Evolutionary conservation across 2,797 vertebrate species (phyloP).

Genomic region (Catostomus latipinnis): DNA sequence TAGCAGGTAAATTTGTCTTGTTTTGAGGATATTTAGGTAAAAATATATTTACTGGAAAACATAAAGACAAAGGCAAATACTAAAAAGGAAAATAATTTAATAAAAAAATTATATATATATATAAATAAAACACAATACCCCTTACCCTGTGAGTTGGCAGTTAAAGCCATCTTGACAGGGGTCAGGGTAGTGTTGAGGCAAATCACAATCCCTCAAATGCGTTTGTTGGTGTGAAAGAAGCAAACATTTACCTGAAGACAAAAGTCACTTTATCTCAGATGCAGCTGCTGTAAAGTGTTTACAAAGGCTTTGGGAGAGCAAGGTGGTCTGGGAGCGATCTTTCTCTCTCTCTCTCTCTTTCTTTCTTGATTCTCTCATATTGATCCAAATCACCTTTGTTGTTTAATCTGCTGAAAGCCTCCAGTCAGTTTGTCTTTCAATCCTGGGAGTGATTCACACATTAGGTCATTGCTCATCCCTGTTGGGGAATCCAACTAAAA

Average conservation of each 20-base stretch:
- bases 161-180: constrained; percentile 46
- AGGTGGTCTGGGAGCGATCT: constrained; percentile 32
- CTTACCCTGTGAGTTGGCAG: constrained; percentile 18
- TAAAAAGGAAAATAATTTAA: too few relatives aligned
- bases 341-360: constrained; percentile 10
- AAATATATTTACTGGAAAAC: too few relatives aligned
- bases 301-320: constrained; percentile 50
- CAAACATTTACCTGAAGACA: constrained; percentile 61
- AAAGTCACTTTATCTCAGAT: constrained; percentile 49
- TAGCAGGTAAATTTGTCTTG: too few relatives aligned
- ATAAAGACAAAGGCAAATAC: too few relatives aligned
- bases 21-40: too few relatives aligned
- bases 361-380: background rate
- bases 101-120: too few relatives aligned
- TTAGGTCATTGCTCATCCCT: background rate
- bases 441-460: background rate
- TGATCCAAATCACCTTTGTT: constrained; percentile 29
- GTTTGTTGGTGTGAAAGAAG: constrained; percentile 52
- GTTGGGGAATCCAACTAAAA: background rate
- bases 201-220: constrained; percentile 47
- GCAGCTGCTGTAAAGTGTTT: constrained; percentile 43
- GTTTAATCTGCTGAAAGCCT: constrained; percentile 23
- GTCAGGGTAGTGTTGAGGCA: constrained; percentile 35
- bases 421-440: background rate
- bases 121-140: background rate